Conservation (phyloP, 2,113 vertebrate genomes). For the Elgaria multicarinata region DNA sequence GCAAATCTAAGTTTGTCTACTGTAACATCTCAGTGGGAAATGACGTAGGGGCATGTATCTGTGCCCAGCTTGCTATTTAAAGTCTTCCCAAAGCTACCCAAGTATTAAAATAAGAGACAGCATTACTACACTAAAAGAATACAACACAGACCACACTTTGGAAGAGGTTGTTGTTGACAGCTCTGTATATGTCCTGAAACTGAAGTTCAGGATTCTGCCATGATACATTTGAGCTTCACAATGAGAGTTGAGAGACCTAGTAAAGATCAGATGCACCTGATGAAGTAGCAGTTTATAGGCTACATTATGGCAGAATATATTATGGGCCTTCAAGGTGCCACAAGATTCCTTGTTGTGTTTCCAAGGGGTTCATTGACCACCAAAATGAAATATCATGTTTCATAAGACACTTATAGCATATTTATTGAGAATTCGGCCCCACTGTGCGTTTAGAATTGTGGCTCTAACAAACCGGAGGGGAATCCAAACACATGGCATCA, state of each 20-base stretch:
- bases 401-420: background rate
- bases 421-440: background rate
- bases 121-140: background rate
- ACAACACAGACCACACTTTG: background rate
- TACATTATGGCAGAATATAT: background rate
- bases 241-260: background rate
- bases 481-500: background rate
- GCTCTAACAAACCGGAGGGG: background rate
- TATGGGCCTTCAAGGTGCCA: background rate
- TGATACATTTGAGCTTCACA: background rate
- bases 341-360: background rate
- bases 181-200: no score
- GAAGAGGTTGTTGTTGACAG: background rate
- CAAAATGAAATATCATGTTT: background rate
- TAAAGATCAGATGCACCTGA: background rate
- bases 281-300: background rate
- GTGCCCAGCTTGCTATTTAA: background rate
- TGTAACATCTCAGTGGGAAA: background rate
- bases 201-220: background rate
- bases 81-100: background rate
- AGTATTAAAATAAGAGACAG: background rate
- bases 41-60: background rate
- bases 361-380: background rate
- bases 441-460: background rate
- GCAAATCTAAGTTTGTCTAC: background rate